These are phyloP conservation scores for Galaxea fascicularis DNA, from an alignment of 92 coral and sea anemone genomes.

Conservation along the genomic window DNA sequence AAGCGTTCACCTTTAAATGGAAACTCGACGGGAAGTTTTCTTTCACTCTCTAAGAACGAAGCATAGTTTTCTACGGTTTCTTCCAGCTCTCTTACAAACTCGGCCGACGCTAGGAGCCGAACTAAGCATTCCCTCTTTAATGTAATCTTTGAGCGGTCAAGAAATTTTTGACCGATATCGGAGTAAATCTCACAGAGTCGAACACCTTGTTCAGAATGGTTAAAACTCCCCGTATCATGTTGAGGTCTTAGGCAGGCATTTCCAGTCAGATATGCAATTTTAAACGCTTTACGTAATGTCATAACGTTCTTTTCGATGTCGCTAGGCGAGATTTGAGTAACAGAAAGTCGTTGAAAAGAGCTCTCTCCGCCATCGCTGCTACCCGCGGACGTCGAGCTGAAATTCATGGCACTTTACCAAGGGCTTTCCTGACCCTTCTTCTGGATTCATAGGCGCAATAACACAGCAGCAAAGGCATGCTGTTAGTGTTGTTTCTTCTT, in stretches of 20 bases:
- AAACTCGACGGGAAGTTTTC: conserved; percentile 58
- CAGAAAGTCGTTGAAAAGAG: conserved; percentile 56
- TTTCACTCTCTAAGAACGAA: conserved; percentile 50
- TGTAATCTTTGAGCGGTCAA: conserved; percentile 74
- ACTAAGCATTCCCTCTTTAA: conserved; percentile 79
- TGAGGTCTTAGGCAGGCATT: conserved; percentile 66
- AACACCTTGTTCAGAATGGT: conserved; percentile 80
- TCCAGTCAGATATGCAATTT: conserved; percentile 28
- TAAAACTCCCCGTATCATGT: conserved; percentile 55
- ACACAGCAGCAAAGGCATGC: conserved; percentile 37
- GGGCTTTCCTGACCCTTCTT: not conserved
- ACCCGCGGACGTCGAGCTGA: conserved; percentile 23
- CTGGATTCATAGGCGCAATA: conserved; percentile 23
- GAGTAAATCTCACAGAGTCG: conserved; percentile 70
- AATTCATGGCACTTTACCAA: conserved; percentile 40
- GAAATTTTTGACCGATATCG: conserved; percentile 75
- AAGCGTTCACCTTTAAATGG: conserved; percentile 73
- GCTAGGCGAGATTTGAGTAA: conserved; percentile 58
- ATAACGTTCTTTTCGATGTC: conserved; percentile 65
- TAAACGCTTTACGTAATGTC: conserved; percentile 63
- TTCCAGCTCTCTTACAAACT: conserved; percentile 76
- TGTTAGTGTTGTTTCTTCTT: not conserved
- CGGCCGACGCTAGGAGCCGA: conserved; percentile 69
- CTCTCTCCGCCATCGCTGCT: conserved; percentile 30
- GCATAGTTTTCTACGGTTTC: conserved; percentile 66